Evolutionary conservation across 53 echinoderm and acorn worm species (phyloP).

Genomic region (Temnopleurus reevesii): DNA sequence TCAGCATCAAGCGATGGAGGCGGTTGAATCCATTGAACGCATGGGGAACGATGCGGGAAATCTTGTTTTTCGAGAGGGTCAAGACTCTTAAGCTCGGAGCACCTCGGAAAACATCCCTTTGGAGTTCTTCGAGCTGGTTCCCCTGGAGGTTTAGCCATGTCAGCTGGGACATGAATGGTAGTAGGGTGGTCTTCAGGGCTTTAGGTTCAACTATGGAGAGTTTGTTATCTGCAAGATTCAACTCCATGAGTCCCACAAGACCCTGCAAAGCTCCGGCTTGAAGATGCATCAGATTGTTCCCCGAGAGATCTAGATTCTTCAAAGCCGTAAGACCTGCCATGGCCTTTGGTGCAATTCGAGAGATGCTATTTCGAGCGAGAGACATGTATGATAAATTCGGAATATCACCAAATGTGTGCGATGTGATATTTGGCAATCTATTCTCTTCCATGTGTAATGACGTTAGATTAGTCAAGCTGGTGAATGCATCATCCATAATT

Average conservation of each 20-base stretch:
- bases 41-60: conserved; percentile 42
- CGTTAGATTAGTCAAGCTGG: conserved; percentile 43
- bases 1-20: conserved; percentile 53
- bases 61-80: conserved; percentile 64
- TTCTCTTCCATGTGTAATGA: conserved; percentile 57
- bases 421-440: conserved; percentile 45
- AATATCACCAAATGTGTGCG: conserved; percentile 55
- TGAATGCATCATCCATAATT: conserved; percentile 39
- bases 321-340: conserved; percentile 51
- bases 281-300: conserved; percentile 60
- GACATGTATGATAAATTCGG: conserved; percentile 53
- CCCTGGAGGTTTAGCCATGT: conserved; percentile 64
- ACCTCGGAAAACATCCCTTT: conserved; percentile 58
- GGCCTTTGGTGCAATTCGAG: conserved; percentile 46
- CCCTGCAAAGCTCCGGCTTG: conserved; percentile 57
- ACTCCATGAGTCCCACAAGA: conserved; percentile 48
- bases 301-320: conserved; percentile 60
- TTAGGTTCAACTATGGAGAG: conserved; percentile 49
- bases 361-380: conserved; percentile 66
- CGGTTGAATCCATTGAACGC: conserved; percentile 56
- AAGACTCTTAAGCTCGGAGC: conserved; percentile 66
- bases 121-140: conserved; percentile 54
- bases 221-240: conserved; percentile 62
- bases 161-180: conserved; percentile 58
- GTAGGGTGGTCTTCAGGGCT: conserved; percentile 58